Evolutionary conservation across 1,140 invertebrate genomes (phyloP).

Genomic region (Magallana angulata): DNA sequence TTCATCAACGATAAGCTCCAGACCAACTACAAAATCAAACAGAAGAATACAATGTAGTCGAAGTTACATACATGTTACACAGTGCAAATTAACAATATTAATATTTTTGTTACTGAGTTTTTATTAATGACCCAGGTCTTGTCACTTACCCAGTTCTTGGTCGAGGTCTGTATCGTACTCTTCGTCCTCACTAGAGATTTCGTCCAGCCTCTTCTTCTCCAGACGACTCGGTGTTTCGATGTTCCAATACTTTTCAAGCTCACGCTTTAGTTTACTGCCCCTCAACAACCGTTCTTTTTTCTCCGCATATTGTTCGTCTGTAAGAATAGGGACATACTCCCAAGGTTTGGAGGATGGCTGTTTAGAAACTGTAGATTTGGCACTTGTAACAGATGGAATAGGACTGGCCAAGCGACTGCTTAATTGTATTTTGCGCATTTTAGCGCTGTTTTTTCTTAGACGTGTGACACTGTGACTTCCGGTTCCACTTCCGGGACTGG

Average conservation of each 20-base stretch:
- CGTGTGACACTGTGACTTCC: not conserved
- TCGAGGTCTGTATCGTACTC: constrained; percentile 61
- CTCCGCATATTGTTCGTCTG: constrained; percentile 49
- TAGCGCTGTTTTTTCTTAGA: constrained; percentile 39
- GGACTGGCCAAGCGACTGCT: constrained; percentile 8
- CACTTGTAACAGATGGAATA: constrained; percentile 15
- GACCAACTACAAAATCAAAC: constrained; percentile 14
- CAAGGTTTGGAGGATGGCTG: not conserved
- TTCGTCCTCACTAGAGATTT: constrained; percentile 53
- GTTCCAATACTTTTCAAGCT: constrained; percentile 48
- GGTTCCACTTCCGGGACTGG: constrained; percentile 36
- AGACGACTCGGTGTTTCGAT: constrained; percentile 49
- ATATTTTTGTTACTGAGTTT: too few relatives aligned
- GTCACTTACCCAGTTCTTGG: constrained; percentile 42
- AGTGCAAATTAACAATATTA: too few relatives aligned
- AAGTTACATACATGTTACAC: too few relatives aligned
- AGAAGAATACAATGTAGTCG: too few relatives aligned
- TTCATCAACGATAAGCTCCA: constrained; percentile 58
- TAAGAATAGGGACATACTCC: constrained; percentile 40
- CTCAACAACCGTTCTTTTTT: constrained; percentile 54
- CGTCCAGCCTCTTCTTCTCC: constrained; percentile 35
- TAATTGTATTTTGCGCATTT: constrained; percentile 26
- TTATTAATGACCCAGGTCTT: not conserved
- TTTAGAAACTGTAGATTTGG: constrained; percentile 25
- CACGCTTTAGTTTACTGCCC: constrained; percentile 49